phyloP scores from a whole-genome alignment of 2,797 vertebrate genomes.

The Pelobates cultripes region DNA sequence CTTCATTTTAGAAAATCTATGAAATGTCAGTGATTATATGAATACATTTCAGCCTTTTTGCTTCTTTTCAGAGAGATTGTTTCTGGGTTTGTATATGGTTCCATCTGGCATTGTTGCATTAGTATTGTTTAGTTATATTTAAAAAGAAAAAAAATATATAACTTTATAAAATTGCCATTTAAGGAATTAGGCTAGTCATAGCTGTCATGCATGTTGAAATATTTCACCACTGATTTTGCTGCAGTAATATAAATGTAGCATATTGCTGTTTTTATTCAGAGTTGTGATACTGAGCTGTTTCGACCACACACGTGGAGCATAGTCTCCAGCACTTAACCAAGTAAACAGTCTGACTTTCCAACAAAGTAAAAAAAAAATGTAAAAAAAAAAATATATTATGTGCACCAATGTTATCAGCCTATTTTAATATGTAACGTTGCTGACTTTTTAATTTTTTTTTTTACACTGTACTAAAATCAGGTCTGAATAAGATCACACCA shows the following conservation, averaged over 20 bases:
- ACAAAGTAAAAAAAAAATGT: constrained; percentile 75
- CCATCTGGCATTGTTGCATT: constrained; percentile 15
- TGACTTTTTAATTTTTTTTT: not conserved
- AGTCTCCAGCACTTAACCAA: constrained; percentile 77
- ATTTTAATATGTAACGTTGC: constrained; percentile 68
- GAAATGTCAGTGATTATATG: no score
- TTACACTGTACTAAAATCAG: not conserved
- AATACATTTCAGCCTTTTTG: not conserved
- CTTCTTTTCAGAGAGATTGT: constrained; percentile 3
- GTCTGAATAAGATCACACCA: no score
- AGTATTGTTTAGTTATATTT: constrained; percentile 14
- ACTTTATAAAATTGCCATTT: constrained; percentile 53
- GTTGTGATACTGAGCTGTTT: constrained; percentile 77
- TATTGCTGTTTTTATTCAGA: constrained; percentile 75
- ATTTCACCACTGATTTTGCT: constrained; percentile 65
- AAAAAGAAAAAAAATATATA: constrained; percentile 3
- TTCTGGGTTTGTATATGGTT: not conserved
- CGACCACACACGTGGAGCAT: constrained; percentile 88
- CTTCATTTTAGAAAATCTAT: no score
- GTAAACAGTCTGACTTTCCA: constrained; percentile 83
- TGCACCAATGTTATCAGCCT: constrained; percentile 77
- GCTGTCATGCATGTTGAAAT: constrained; percentile 51
- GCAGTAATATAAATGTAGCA: constrained; percentile 72
- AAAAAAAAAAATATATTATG: constrained; percentile 58
- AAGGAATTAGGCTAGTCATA: constrained; percentile 43